Base-by-base conservation (phyloP, 2,888 invertebrate genomes). In the Morpho achilles region DNA sequence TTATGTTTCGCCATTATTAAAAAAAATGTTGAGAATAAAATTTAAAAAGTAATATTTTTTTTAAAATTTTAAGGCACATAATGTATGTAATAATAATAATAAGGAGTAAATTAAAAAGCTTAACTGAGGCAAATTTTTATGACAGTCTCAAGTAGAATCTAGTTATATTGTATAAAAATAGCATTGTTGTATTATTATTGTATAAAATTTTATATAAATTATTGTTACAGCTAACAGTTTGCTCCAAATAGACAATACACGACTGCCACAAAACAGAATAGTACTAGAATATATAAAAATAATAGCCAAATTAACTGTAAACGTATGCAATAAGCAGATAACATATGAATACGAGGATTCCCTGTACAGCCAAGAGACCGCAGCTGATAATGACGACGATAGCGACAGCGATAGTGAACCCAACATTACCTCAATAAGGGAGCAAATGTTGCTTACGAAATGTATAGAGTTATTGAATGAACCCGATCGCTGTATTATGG, bases 381-480 rank as follows among this genome's bases (percentile, higher is more conserved):
- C 82, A 7, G 91, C 90, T 7, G 86, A 93, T 52, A 91, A 91
- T 49, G 92, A 93, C 23, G 91, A 91, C 6, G 93, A 93, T 53
- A 92, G 92, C 53, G 93, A 93, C 60, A 91, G 87, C 65, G 93
- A 92, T 41, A 80, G 79, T 48, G 91, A 92, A 50, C 93, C 81
- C 0, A 86, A 82, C 39, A 86, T 91, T 0, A 84, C 86, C 0
- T 85, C 91, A 0, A 75, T 85, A 8, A 76, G 84, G 63, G 92
- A 93, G 62, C 84, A 88, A 3, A 82, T 79, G 42, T 71, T 92
- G 7, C 73, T 92, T 32, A 90, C 91, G 1, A 91, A 91, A 53
- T 93, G 94, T 71, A 91, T 95, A 64, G 92, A 92, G 56, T 82
- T 94, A 74, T 72, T 96, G 52, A 96, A 96, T 70, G 94, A 94